Evolutionary conservation across 2,113 vertebrate genomes (phyloP).

Genomic region (Erythrolamprus reginae): DNA sequence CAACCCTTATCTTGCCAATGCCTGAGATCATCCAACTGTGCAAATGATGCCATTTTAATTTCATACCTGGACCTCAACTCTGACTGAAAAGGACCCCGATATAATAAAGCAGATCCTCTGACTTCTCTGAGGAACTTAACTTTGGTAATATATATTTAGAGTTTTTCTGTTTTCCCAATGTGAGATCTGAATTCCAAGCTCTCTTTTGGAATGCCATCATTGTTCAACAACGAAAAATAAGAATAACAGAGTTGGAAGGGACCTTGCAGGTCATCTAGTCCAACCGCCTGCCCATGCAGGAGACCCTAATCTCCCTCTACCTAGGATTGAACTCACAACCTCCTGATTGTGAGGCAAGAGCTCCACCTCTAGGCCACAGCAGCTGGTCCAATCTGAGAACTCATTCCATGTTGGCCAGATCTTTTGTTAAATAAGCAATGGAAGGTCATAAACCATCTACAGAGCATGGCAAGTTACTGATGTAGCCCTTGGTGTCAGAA

Average conservation of each 20-base stretch:
- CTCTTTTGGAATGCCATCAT: background rate
- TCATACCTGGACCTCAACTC: background rate
- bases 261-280: too few relatives aligned
- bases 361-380: too few relatives aligned
- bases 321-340: too few relatives aligned
- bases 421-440: background rate
- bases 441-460: background rate
- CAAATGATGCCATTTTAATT: background rate
- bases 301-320: too few relatives aligned
- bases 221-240: background rate
- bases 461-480: background rate
- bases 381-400: background rate
- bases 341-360: too few relatives aligned
- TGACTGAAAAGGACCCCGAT: background rate
- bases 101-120: background rate
- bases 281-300: too few relatives aligned
- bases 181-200: background rate
- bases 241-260: too few relatives aligned
- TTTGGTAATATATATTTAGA: background rate
- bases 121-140: background rate
- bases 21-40: background rate
- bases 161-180: background rate
- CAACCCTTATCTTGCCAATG: background rate
- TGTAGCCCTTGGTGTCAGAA: background rate
- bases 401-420: background rate